A percentile compares a stretch with the other conserved stretches of the same genome.
These are phyloP conservation scores for Ailuropoda melanoleuca DNA, from an alignment of 2,113 vertebrate genomes.

Conservation along the genomic window DNA sequence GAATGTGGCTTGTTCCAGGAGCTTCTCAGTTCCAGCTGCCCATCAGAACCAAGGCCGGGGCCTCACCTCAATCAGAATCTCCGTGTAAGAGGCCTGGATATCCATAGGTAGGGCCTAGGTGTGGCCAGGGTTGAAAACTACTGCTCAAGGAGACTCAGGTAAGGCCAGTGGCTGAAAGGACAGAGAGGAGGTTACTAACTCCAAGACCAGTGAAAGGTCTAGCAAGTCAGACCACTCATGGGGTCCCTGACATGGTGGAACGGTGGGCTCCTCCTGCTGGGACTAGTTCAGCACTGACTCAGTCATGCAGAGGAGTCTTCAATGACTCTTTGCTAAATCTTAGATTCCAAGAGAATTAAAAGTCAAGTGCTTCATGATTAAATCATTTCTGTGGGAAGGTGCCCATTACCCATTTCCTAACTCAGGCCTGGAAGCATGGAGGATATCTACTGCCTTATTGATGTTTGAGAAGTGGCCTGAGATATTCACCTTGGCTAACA, in stretches of 20 bases:
- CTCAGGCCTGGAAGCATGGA: not conserved
- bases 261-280: not conserved
- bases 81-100: rapidly evolving
- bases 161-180: not conserved
- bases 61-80: not conserved
- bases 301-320: not conserved
- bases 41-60: not conserved
- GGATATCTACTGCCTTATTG: not conserved
- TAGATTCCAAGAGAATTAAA: not conserved
- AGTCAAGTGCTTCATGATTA: not conserved
- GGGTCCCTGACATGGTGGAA: not conserved
- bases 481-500: not conserved
- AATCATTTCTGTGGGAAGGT: not conserved
- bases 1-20: rapidly evolving
- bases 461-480: not conserved
- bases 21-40: not conserved
- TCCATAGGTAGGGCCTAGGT: not conserved
- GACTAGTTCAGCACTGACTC: no score
- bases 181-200: not conserved
- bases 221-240: not conserved
- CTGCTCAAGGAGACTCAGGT: not conserved
- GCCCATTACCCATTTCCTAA: not conserved
- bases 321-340: not conserved
- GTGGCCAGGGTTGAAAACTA: not conserved
- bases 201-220: not conserved